Evolutionary conservation across 2,888 invertebrate species (phyloP).

Genomic region (Caenorhabditis zanzibari): DNA sequence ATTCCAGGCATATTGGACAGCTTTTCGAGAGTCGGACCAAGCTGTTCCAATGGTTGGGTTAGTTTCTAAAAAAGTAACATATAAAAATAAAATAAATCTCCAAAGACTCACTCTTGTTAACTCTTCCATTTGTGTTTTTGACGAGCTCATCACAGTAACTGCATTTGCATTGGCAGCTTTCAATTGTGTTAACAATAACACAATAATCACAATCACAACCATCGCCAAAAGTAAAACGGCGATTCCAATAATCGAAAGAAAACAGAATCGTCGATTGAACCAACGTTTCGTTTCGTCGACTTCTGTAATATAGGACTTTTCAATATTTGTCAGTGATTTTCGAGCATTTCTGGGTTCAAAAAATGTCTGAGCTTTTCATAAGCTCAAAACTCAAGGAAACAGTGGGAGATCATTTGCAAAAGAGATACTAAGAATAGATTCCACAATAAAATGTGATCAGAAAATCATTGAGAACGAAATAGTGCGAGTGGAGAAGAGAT

Average conservation of each 20-base stretch:
- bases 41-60: conserved; percentile 49
- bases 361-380: conserved; percentile 11
- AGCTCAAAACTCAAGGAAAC: conserved; percentile 43
- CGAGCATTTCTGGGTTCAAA: conserved; percentile 19
- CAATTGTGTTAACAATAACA: conserved; percentile 47
- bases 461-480: conserved; percentile 36
- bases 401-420: conserved; percentile 6
- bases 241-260: conserved; percentile 34
- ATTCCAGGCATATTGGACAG: conserved; percentile 31
- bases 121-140: conserved; percentile 43
- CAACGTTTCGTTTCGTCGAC: conserved; percentile 63
- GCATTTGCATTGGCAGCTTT: conserved; percentile 54
- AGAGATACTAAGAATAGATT: conserved; percentile 46
- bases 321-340: conserved; percentile 37
- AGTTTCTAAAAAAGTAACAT: conserved; percentile 30
- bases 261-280: conserved; percentile 59
- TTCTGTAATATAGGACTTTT: conserved; percentile 44
- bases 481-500: conserved; percentile 13
- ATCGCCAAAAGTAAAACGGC: conserved; percentile 39
- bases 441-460: conserved; percentile 31
- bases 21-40: conserved; percentile 49
- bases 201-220: conserved; percentile 45
- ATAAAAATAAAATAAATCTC: neutral
- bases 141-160: conserved; percentile 12
- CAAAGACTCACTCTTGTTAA: conserved; percentile 19